phyloP scores from a whole-genome alignment of 1,140 invertebrate genomes.

The Pseudachorutes palmiensis region DNA sequence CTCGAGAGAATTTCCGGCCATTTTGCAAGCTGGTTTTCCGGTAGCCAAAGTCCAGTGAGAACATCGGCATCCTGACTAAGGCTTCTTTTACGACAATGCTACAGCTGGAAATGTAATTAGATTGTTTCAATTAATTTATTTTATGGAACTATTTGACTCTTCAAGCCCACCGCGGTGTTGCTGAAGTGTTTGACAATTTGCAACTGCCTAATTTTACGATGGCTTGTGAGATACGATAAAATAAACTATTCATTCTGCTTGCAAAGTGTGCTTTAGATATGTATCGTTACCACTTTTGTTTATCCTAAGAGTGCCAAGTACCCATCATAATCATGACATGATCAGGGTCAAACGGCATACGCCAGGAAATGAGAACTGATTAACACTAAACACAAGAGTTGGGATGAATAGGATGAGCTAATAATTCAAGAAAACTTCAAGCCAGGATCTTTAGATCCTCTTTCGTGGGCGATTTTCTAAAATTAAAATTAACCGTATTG shows the following conservation, averaged over 20 bases:
- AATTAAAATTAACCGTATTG: no score
- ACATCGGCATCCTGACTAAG: constrained; percentile 34
- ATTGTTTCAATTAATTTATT: no score
- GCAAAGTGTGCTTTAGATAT: no score
- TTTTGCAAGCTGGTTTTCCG: constrained; percentile 25
- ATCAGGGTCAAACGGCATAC: background rate
- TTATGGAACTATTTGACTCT: no score
- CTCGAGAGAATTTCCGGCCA: constrained; percentile 21
- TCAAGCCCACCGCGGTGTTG: no score
- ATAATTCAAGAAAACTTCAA: background rate
- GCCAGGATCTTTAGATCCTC: no score
- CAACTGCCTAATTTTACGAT: background rate
- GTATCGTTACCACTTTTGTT: background rate
- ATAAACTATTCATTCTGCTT: background rate
- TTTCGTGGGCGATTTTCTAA: no score
- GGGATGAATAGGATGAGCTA: background rate
- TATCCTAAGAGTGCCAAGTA: background rate
- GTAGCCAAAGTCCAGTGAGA: constrained; percentile 36
- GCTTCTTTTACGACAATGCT: background rate
- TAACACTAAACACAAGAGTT: background rate
- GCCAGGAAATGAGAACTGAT: background rate
- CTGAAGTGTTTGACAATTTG: background rate
- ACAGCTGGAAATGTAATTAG: background rate
- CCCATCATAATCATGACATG: background rate
- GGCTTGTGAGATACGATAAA: background rate